Evolutionary conservation across 2,797 vertebrate genomes (phyloP), one percentile per base, ranked within the genome.

Genomic region (Diplodus puntazzo): DNA sequence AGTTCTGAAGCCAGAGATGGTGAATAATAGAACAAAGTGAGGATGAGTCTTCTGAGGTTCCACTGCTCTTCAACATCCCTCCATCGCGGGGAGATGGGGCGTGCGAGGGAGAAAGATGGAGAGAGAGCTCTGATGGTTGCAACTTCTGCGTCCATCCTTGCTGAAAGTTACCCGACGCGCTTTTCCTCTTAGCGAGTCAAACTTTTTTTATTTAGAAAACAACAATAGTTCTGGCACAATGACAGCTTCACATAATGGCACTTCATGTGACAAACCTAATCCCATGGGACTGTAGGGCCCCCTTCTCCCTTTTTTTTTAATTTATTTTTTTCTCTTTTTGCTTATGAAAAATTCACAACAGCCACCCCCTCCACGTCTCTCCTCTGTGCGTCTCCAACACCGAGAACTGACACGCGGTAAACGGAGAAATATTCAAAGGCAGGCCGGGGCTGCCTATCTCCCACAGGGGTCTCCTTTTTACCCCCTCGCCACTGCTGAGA

Each of bases 21-120:
- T 96, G 94, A 96, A 96, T 96, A 95, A 96, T 96, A 95, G 94
- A 96, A 96, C 95, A 96, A 96, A 96, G 96, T 94, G 89, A 88
- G 93, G 87, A 94, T 58, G 83, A 84, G 92, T 90, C 95, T 95
- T 94, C 94, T 87, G 95, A 95, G 95, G 88, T 90, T 95, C 92
- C 86, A 75, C 90, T 90, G 90, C 91, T 93, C 90, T 95, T 93
- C 92, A 88, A 68, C 87, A 92, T 86, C 89, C 88, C 89, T 88
- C 88, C 83, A 90, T 92, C 61, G 79, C 87, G 77, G 83, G 80
- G 75, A 78, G 67, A 80, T 55, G 69, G 73, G 69, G 65, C 77
- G 60, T 80, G 87, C 59, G 43, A 69, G 65, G 69, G 60, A 80
- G 66, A 66, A 43, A 87, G 69, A 70, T 14, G 20, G n/a, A 34